Evolutionary conservation across 2,797 vertebrate species (phyloP).

Genomic region (Gallirallus australis): DNA sequence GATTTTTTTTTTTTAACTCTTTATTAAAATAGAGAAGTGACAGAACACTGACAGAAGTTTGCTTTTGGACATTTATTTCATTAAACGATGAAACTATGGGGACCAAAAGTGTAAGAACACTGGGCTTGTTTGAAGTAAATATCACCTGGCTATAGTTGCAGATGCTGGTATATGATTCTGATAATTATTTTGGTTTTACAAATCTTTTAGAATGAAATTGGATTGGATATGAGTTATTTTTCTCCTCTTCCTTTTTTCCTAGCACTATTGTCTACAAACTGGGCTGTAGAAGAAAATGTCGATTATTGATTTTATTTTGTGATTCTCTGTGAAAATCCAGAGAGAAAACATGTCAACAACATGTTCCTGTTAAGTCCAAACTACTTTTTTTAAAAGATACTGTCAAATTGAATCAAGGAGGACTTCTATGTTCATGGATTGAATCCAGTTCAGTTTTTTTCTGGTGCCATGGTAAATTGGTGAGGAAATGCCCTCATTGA

Average conservation of each 20-base stretch:
- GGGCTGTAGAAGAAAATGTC: not conserved
- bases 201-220: not conserved
- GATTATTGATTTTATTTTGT: conserved; percentile 6
- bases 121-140: not conserved
- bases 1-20: not conserved
- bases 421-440: not conserved
- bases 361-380: not conserved
- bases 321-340: not conserved
- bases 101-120: not conserved
- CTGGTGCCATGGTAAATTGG: not conserved
- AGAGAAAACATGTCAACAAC: not conserved
- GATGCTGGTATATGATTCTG: not conserved
- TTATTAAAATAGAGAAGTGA: conserved; percentile 40
- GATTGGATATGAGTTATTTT: not conserved
- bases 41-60: not conserved
- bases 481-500: not conserved
- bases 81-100: not conserved
- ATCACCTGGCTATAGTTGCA: not conserved
- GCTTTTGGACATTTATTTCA: not conserved
- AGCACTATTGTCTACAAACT: not conserved
- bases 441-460: not conserved
- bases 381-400: not conserved
- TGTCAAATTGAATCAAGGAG: not conserved
- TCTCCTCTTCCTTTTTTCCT: not conserved
- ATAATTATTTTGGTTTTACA: not conserved